Evolutionary conservation across 2,888 invertebrate species (phyloP), one percentile per base, ranked within the genome.

Genomic region (Ophion slaviceki): DNA sequence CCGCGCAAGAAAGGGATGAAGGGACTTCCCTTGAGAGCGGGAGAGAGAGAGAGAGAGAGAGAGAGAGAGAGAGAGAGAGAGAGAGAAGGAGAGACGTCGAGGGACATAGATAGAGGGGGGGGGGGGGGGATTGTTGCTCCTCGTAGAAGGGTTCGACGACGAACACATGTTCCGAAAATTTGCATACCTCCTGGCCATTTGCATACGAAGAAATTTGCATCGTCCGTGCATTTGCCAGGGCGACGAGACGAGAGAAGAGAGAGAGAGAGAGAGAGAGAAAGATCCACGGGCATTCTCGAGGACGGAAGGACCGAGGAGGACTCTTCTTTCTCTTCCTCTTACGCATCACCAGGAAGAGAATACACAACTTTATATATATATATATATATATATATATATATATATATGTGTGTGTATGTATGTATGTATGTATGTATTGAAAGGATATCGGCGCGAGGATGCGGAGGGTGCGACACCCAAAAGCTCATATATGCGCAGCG

Each of bases 171-270:
- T 92, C 92, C 87, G 84, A 82, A 83, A 89, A 93, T 93, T 93
- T 91, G 92, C 93, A 93, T 93, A 93, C 89, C 91, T 91, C 89
- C 90, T 86, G 88, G 89, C 85, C 81, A 92, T 93, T 94, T 93
- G 91, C 92, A 93, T 92, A 92, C 90, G 93, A 91, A 91, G 93
- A 93, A 92, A 94, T 94, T 94, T 94, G 93, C 94, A 94, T 94
- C 92, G 90, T 90, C 89, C 91, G 89, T 91, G 91, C 91, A 91
- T 92, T 91, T 90, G 91, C 86, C 87, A 72, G 62, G 76, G 78
- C 66, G 68, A 80, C 77, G 76, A 80, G 80, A 84, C 62, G 79
- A 85, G 53, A 76, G 62, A 59, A 59, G 61, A 53, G 87, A 82
- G 87, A 86, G 84, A 86, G 82, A 82, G 85, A 88, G 40, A 36